Evolutionary conservation across 2,888 invertebrate genomes (phyloP).

Genomic region (Euzetes globulus): DNA sequence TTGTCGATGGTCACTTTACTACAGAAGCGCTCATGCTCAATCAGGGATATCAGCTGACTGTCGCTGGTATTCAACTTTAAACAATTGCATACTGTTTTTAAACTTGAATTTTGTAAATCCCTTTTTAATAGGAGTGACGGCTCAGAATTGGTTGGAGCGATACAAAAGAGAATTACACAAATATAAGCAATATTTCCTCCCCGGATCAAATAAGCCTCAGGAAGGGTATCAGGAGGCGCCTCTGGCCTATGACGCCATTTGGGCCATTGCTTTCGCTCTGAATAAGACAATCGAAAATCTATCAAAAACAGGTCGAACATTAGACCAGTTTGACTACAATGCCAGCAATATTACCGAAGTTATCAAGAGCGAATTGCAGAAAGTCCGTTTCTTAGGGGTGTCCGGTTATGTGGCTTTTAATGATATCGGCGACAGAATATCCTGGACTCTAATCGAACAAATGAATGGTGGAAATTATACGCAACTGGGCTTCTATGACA

Average conservation of each 20-base stretch:
- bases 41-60: conserved; percentile 78
- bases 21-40: conserved; percentile 99
- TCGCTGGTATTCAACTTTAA: conserved; percentile 70
- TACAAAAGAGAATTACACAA: conserved; percentile 28
- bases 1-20: conserved; percentile 94
- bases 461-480: conserved; percentile 88
- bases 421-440: conserved; percentile 90
- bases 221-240: conserved; percentile 94
- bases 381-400: conserved; percentile 80
- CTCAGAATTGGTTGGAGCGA: conserved; percentile 50
- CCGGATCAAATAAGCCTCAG: conserved; percentile 30
- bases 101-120: neutral
- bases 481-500: conserved; percentile 91
- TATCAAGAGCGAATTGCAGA: conserved; percentile 33
- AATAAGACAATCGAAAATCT: conserved; percentile 91
- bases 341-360: conserved; percentile 85
- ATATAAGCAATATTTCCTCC: conserved; percentile 32
- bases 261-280: conserved; percentile 95
- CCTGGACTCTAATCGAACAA: conserved; percentile 96
- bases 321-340: conserved; percentile 93
- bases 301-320: conserved; percentile 65
- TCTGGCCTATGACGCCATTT: conserved; percentile 82
- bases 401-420: conserved; percentile 85
- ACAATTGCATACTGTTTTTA: neutral
- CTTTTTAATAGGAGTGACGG: conserved; percentile 60